A percentile compares a stretch with the other conserved stretches of the same genome.
These are phyloP conservation scores for Drosophila glabriapex DNA, from an alignment of 2,888 invertebrate genomes.

Conservation along the genomic window DNA sequence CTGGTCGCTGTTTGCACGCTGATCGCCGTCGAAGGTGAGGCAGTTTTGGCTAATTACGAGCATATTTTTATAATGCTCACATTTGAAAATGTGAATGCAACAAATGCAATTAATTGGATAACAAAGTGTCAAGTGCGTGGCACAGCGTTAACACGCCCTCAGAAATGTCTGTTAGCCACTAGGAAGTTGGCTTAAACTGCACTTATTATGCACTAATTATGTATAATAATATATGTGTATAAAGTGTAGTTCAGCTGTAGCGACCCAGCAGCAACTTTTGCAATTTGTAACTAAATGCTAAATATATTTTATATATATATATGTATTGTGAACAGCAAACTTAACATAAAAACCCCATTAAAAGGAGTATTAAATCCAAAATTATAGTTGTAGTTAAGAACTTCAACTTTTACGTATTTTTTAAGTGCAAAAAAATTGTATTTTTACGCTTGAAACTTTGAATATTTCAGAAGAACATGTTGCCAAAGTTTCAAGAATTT, in stretches of 20 bases:
- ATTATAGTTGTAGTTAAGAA: background rate
- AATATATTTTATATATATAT: background rate
- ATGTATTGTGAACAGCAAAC: background rate
- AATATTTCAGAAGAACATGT: no score
- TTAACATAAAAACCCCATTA: background rate
- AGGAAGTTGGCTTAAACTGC: constrained; percentile 34
- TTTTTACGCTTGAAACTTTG: background rate
- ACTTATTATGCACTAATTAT: constrained; percentile 1
- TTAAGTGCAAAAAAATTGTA: no score
- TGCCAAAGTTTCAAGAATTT: background rate
- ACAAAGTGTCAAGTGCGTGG: constrained; percentile 60
- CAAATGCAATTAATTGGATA: constrained; percentile 24
- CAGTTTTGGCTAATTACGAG: constrained; percentile 41
- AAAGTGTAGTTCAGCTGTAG: background rate
- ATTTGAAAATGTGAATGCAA: constrained; percentile 36
- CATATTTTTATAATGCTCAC: constrained; percentile 10
- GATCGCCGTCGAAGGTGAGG: constrained; percentile 41
- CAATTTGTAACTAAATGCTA: background rate
- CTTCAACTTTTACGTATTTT: background rate
- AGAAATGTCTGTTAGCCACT: constrained; percentile 40
- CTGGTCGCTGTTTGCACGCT: constrained; percentile 14
- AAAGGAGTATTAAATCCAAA: background rate
- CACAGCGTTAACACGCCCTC: constrained; percentile 18
- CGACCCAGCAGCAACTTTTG: constrained; percentile 1
- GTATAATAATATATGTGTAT: background rate